A percentile compares a stretch with the other conserved stretches of the same genome.
These are phyloP conservation scores for Ornithorhynchus anatinus DNA, from an alignment of 2,113 vertebrate species.

Conservation along the genomic window DNA sequence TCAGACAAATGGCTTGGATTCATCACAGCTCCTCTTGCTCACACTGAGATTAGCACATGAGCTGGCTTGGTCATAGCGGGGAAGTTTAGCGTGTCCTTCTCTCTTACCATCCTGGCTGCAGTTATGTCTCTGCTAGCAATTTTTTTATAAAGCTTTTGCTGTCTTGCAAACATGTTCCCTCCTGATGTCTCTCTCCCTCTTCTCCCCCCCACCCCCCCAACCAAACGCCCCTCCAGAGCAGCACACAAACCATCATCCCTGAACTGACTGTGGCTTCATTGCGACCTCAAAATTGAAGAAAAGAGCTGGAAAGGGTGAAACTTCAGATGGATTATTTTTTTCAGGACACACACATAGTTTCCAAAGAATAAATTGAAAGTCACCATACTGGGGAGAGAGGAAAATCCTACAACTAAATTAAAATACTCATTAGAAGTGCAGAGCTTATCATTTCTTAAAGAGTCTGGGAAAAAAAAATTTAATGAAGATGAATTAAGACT, in stretches of 20 bases:
- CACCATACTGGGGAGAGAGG: no score
- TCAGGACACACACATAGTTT: no score
- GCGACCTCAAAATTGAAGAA: background rate
- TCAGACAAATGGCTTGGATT: slow-evolving; percentile 58
- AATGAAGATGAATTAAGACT: slow-evolving; percentile 45
- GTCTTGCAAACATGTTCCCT: background rate
- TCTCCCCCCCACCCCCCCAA: background rate
- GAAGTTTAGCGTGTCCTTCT: slow-evolving; percentile 37
- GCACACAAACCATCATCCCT: no score
- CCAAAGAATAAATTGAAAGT: no score
- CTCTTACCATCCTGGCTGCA: slow-evolving; percentile 36
- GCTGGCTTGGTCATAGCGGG: background rate
- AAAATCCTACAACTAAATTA: no score
- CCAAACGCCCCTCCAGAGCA: no score
- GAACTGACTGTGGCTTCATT: no score
- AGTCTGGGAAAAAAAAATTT: background rate
- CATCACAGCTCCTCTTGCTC: slow-evolving; percentile 66
- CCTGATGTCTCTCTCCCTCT: background rate
- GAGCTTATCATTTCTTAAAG: background rate
- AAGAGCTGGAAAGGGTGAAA: background rate
- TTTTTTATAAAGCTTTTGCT: slow-evolving; percentile 55
- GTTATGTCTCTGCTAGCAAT: slow-evolving; percentile 46
- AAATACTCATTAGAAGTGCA: no score
- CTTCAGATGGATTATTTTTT: no score
- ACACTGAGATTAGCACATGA: slow-evolving; percentile 73